Evolutionary conservation across 2,797 vertebrate genomes (phyloP).

Genomic region (Alosa sapidissima): DNA sequence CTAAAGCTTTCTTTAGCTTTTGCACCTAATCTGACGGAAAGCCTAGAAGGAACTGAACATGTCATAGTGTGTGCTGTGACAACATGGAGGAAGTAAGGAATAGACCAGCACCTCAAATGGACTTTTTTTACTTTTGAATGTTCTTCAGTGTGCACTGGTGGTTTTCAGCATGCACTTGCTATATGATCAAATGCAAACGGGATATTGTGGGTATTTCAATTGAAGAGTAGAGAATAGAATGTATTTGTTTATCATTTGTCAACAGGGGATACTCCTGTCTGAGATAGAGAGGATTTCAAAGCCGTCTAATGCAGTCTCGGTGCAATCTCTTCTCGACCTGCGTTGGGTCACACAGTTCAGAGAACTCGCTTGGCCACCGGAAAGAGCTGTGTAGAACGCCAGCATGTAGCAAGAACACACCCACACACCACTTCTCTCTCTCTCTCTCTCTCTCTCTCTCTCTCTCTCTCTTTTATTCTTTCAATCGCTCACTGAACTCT

Average conservation of each 20-base stretch:
- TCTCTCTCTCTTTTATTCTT: not conserved
- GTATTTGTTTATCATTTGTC: too few species aligned
- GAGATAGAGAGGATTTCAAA: not conserved
- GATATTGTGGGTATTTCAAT: not conserved
- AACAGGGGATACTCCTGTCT: not conserved
- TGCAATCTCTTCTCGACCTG: not conserved
- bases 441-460: constrained; percentile 4
- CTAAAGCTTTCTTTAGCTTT: too few species aligned
- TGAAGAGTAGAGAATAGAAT: not conserved
- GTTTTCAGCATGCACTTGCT: too few species aligned
- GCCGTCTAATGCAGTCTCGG: not conserved
- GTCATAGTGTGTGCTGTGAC: too few species aligned
- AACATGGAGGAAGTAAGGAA: too few species aligned
- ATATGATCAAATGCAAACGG: too few species aligned
- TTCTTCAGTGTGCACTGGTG: too few species aligned
- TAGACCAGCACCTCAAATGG: too few species aligned
- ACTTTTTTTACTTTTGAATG: too few species aligned
- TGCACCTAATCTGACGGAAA: too few species aligned
- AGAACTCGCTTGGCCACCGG: constrained; percentile 24
- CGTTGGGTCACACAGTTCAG: constrained; percentile 24
- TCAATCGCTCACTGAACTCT: not conserved
- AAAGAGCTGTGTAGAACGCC: constrained; percentile 30
- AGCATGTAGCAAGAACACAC: constrained; percentile 33
- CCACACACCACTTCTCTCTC: constrained; percentile 23
- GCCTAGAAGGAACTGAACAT: too few species aligned